Base-by-base conservation (phyloP, 2,113 vertebrate species). In the Turnix velox region DNA sequence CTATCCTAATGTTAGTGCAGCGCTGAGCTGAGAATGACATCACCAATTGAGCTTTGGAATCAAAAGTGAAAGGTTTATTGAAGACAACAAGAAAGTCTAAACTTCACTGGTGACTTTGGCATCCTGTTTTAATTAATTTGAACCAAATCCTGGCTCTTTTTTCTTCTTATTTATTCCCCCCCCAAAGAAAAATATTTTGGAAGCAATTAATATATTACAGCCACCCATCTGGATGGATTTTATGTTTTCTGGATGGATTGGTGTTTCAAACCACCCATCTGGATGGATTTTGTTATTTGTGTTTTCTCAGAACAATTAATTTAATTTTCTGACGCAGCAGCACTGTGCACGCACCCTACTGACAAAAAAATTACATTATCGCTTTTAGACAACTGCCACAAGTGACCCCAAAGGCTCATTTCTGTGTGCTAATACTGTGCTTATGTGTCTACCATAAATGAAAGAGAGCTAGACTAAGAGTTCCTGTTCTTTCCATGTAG, bases 201-300 rank as follows among this genome's bases (percentile, higher is more conserved):
- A 54, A 85, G 20, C 40, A 66, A 65, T 74, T 71, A 77, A 67
- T 2, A 7, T 68, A 43, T 19, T 72, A 51, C 22, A 18, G 28
- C 51, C 37, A 48, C 37, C 65, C 72, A 71, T 80, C 61, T 92
- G 88, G 55, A 67, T 52, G 33, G 59, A 59, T 94, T 71, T 85
- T 80, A 65, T 28, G 39, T 67, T 95, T 94, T 80, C 92, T 94
- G n/a, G n/a, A n/a, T n/a, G n/a, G n/a, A n/a, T n/a, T n/a, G n/a
- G n/a, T n/a, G n/a, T n/a, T n/a, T n/a, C n/a, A n/a, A 18, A 25
- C 51, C n/a, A n/a, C n/a, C n/a, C n/a, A n/a, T n/a, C n/a, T 91
- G 89, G 55, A 67, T 52, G 33, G 59, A 59, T 94, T 88, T 83
- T 81, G 1, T 33, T 68, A 48, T 71, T 85, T 80, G 68, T 28